Conservation (phyloP, 2,797 vertebrate species). For the Periophthalmus magnuspinnatus region DNA sequence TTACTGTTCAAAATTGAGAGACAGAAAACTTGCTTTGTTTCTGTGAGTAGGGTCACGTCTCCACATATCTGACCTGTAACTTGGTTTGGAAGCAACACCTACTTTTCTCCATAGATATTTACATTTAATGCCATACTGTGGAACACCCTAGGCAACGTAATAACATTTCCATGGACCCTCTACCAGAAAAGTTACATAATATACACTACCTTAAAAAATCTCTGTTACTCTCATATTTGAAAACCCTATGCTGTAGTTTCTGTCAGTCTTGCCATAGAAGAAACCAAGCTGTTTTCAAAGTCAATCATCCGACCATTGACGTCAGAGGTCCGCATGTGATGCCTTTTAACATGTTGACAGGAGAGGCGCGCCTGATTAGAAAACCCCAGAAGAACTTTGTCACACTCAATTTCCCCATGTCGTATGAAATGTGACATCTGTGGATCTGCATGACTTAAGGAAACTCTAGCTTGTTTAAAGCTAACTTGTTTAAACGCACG, state of each 20-base stretch:
- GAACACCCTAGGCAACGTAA: no score
- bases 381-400: slow-evolving; percentile 49
- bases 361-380: slow-evolving; percentile 51
- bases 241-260: no score
- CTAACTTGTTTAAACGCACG: slow-evolving; percentile 52
- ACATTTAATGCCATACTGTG: no score
- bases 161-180: neutral
- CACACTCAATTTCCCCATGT: slow-evolving; percentile 46
- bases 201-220: no score
- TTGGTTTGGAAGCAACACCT: no score
- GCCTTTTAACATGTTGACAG: slow-evolving; percentile 35
- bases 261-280: slow-evolving; percentile 15
- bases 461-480: slow-evolving; percentile 53
- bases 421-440: slow-evolving; percentile 60
- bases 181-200: neutral
- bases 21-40: no score
- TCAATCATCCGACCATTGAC: slow-evolving; percentile 35
- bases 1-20: no score
- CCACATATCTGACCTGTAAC: no score
- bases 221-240: no score
- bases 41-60: no score
- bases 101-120: no score
- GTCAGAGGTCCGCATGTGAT: slow-evolving; percentile 28
- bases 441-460: slow-evolving; percentile 56
- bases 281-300: slow-evolving; percentile 29